phyloP scores from a whole-genome alignment of 1,140 invertebrate genomes.

The Mesaphorura yosii region DNA sequence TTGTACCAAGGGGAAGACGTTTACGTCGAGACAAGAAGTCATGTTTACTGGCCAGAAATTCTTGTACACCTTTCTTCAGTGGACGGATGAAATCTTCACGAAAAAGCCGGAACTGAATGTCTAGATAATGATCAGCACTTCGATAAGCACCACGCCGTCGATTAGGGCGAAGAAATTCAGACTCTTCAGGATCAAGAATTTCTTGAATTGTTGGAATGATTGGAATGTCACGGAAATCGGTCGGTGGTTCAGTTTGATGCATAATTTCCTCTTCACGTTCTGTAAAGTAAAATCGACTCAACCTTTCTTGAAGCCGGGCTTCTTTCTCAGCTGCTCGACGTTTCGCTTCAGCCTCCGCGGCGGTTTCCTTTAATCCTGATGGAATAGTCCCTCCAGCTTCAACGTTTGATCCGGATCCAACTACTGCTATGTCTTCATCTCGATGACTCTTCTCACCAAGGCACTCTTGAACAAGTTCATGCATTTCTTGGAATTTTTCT shows the following conservation, averaged over 20 bases:
- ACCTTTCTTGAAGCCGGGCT: neutral
- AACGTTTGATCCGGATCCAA: neutral
- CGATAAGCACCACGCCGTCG: constrained; percentile 48
- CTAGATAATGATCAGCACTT: constrained; percentile 56
- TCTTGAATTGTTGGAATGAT: constrained; percentile 4
- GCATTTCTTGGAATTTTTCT: neutral
- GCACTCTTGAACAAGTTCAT: neutral
- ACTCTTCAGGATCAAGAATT: constrained; percentile 9
- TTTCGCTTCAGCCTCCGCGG: no score
- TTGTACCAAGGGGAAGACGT: constrained; percentile 4
- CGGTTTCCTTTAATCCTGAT: no score
- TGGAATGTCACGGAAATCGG: constrained; percentile 8
- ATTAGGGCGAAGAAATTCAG: constrained; percentile 47
- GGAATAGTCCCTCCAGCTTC: neutral
- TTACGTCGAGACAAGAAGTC: constrained; percentile 3
- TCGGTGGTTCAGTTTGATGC: neutral
- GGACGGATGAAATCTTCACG: constrained; percentile 41
- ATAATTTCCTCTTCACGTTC: neutral
- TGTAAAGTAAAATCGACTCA: neutral
- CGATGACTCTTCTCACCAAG: neutral
- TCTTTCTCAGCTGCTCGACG: neutral
- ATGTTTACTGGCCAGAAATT: constrained; percentile 8
- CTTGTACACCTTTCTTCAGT: constrained; percentile 11
- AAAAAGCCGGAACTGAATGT: constrained; percentile 61
- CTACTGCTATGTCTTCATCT: neutral